Evolutionary conservation across 2,113 vertebrate species (phyloP).

Genomic region (Collichthys lucidus): DNA sequence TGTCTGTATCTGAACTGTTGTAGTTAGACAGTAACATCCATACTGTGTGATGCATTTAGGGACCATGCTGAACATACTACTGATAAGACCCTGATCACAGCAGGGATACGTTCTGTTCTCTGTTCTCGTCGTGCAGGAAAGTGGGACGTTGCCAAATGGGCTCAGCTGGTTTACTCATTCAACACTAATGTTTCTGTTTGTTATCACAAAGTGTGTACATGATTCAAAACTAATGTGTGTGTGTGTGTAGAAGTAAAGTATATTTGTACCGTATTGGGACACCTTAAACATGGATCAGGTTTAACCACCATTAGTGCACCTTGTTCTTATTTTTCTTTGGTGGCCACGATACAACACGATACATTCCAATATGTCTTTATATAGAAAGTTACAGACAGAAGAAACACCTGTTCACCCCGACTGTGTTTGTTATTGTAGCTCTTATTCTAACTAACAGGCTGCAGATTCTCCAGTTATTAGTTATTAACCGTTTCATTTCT

Average conservation of each 20-base stretch:
- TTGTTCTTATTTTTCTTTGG: too few species aligned
- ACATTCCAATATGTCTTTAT: background rate
- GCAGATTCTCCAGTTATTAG: background rate
- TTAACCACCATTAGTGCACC: background rate
- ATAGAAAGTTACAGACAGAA: background rate
- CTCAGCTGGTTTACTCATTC: background rate
- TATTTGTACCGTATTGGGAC: background rate
- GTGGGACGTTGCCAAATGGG: background rate
- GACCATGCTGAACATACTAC: background rate
- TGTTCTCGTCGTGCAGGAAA: too few species aligned
- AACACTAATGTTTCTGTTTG: background rate
- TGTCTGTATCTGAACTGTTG: background rate
- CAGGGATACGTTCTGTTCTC: background rate
- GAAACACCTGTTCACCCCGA: background rate
- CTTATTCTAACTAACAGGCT: background rate
- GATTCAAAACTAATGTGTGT: background rate
- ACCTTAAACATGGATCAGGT: background rate
- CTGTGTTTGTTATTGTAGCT: background rate
- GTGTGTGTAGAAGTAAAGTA: background rate
- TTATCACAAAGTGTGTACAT: background rate
- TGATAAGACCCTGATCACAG: background rate
- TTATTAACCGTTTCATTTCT: background rate
- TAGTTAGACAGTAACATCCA: background rate
- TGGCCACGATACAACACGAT: background rate
- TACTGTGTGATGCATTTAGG: background rate